Base-by-base conservation (phyloP, 1,140 invertebrate genomes). In the Cryptotermes secundus region DNA sequence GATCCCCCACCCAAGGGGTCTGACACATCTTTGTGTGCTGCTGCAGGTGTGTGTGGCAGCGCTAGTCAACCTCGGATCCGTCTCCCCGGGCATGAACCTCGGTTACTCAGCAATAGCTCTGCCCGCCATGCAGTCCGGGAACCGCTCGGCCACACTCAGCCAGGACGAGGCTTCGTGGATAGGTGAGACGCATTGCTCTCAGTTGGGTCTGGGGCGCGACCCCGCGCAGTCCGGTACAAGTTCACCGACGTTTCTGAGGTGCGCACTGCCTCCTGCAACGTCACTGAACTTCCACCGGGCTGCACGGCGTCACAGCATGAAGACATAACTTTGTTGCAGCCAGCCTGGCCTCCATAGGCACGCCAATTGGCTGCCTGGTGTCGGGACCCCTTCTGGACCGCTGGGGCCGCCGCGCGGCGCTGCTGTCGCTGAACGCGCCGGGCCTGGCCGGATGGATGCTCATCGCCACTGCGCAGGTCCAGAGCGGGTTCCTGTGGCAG, bases 331-430 rank as follows among this genome's bases (percentile, higher is more conserved):
- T 2, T 59, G 83, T 88, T 87, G 83, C 86, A 93, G 92, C 91
- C 4, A 92, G 91, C 86, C 87, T 92, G 10, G 88, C 91, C 34
- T 89, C 91, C 14, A 87, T 92, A 72, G 87, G 90, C 9, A 89
- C 89, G 19, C 91, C 92, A 0, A 84, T 92, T 31, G 92, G 92
- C 0, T 92, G 91, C 84, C 81, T 93, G 2, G 72, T 91, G 7
- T 89, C 89, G 72, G 90, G 93, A 22, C 91, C 90, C 81, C 85
- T 92, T 24, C 90, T 93, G 59, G 93, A 95, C 86, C 90, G 89
- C 86, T 89, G 90, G 79, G 94, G 94, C 7, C 88, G 94, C 85
- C 81, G 0, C 42, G 12, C 38, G 85, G 34, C 38, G n/a, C 81
- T 82, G 3, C 36, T 82, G 36, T 6, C 81, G 1, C 14, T 82